phyloP scores from a whole-genome alignment of 2,888 invertebrate species.

The Uloborus plumipes region DNA sequence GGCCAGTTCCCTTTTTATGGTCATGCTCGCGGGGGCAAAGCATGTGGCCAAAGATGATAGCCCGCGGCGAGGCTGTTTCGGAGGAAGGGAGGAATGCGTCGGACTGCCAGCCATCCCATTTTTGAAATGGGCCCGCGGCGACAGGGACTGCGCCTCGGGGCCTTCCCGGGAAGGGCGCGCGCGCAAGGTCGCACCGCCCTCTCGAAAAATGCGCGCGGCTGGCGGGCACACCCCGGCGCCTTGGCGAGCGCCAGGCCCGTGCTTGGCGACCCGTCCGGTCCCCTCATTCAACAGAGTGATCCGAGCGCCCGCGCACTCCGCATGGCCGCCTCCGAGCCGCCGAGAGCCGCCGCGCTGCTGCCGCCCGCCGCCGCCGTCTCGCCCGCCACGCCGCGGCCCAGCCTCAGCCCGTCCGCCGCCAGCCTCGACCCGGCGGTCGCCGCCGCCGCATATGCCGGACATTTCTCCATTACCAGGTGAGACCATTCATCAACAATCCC shows the following conservation, averaged over 20 bases:
- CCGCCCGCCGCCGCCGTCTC: slow-evolving; percentile 43
- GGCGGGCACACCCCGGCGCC: neutral
- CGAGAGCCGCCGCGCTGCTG: slow-evolving; percentile 50
- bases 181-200: slow-evolving; percentile 21
- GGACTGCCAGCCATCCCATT: too few relatives aligned
- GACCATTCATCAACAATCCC: neutral
- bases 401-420: slow-evolving; percentile 56
- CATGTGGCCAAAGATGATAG: too few relatives aligned
- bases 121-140: too few relatives aligned
- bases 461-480: slow-evolving; percentile 63
- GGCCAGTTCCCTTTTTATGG: too few relatives aligned
- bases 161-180: neutral
- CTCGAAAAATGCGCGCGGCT: slow-evolving; percentile 2
- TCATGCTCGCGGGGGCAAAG: too few relatives aligned
- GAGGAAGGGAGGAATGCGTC: too few relatives aligned
- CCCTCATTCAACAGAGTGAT: slow-evolving; percentile 14
- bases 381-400: slow-evolving; percentile 55
- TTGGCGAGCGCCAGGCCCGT: slow-evolving; percentile 35
- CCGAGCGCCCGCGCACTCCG: slow-evolving; percentile 24
- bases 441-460: slow-evolving; percentile 58
- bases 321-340: slow-evolving; percentile 60
- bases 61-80: too few relatives aligned
- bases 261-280: slow-evolving; percentile 38
- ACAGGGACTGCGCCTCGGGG: too few relatives aligned
- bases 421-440: slow-evolving; percentile 23